Evolutionary conservation across 2,888 invertebrate genomes (phyloP), one percentile per base, ranked within the genome.

Genomic region (Drosophila putrida): DNA sequence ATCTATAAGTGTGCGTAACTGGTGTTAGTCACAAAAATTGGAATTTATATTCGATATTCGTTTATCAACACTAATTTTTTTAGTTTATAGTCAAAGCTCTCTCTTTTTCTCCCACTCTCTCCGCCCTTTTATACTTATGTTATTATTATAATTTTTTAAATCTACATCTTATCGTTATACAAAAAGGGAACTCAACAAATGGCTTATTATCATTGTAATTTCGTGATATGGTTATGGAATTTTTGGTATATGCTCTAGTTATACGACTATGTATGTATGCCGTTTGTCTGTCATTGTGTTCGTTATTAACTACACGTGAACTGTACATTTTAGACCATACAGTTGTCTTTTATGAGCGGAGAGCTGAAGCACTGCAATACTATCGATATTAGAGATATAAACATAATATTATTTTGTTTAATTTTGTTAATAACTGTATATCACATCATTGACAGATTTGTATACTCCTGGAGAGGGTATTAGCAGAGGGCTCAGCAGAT

Each of bases 21-120:
- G 91, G 92, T 91, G 92, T 91, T 89, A 92, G 91, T 91, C 89
- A 88, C 91, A 91, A 90, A 83, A 36, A 57, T 36, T 15, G 78
- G 66, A 75, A 66, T 41, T 33, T 50, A 59, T 25, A 73, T 64
- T 71, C 58, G 74, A 75, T 75, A 69, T 64, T 39, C 39, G 31
- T 88, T 80, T 90, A 82, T 91, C 90, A 88, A 88, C 77, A 91
- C 90, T 90, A 90, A 90, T 90, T 79, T 10, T 79, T 10, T 66
- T 70, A 78, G 69, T 59, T 64, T 46, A 51, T 73, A 75, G 54
- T 64, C 31, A 38, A 57, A 65, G 25, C 10, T 27, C 47, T 33
- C 58, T 53, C 28, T 54, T n/a, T 25, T 41, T 35, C 39, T 33
- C 64, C 28, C 33, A 20, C 36, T 51, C 41, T 44, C 54, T 36